Evolutionary conservation across 2,113 vertebrate genomes (phyloP), one percentile per base, ranked within the genome.

Genomic region (Halcyon malimbica): DNA sequence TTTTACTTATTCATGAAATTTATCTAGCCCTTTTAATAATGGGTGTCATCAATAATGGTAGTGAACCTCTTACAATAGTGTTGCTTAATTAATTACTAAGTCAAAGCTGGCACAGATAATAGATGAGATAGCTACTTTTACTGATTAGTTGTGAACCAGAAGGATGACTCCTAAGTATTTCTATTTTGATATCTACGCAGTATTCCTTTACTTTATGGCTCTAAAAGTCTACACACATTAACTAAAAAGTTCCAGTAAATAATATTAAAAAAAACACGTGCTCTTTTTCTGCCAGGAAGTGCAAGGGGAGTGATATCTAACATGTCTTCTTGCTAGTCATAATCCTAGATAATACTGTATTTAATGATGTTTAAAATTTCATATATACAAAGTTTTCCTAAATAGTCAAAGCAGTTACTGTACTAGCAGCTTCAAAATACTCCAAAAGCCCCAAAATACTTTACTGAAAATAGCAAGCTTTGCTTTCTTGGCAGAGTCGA

Each of bases 381-480:
- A 35, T 25, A 63, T 46, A 5, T 67, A 80, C 26, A 48, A 74
- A 51, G 14, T 69, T 86, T 75, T 86, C 26, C 42, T 56, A 39
- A 95, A 70, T 1, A 83, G 41, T 39, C 64, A 88, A 54, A 83
- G 35, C 29, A 90, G 60, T 78, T 83, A 92, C 56, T 6, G 1
- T 57, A 65, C 17, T 33, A 94, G 26, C 33, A 91, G 35, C 63
- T 93, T 87, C 73, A 80, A 95, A 94, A 90, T 56, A 81, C 26
- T 67, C n/a, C 20, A 90, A 77, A 84, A 74, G 25, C 37, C 63
- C 51, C 4, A 78, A 92, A 96, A 94, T 79, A 79, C 33, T 93
- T 94, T 63, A 70, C 76, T 70, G 79, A 94, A 95, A 96, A 96
- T 68, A 93, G 83, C 37, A 88, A 81, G 53, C 50, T 90, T 84